Percentiles rank a stretch among this genome's conserved stretches.
Conservation (phyloP, 2,888 invertebrate genomes). For the Cylindroiulus punctatus region DNA sequence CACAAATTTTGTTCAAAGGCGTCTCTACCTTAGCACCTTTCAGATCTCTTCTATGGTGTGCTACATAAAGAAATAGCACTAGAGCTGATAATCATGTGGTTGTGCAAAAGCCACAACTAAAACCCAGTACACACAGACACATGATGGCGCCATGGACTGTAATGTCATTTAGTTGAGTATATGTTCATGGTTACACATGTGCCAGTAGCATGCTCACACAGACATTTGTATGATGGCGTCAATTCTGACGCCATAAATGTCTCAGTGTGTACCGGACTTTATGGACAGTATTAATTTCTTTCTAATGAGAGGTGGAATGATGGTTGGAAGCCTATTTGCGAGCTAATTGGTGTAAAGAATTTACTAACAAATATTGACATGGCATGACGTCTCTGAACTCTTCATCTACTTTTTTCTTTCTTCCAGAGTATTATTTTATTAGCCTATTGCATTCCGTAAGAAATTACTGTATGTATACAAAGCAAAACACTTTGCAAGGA, state of each 20-base stretch:
- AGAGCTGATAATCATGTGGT: background rate
- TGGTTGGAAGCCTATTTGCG: background rate
- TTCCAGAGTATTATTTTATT: background rate
- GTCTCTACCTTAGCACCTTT: constrained; percentile 5
- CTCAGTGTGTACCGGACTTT: too few species aligned
- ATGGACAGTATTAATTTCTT: background rate
- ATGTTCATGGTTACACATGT: too few species aligned
- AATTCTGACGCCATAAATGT: too few species aligned
- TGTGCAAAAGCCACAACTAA: background rate
- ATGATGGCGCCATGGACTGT: too few species aligned
- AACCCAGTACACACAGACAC: too few species aligned
- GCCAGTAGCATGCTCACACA: too few species aligned
- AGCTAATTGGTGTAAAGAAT: background rate
- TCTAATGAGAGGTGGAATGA: constrained; percentile 10
- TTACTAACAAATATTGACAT: background rate
- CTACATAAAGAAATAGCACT: background rate
- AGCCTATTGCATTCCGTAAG: background rate
- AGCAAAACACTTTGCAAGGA: background rate
- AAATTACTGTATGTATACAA: background rate
- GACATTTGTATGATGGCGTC: too few species aligned
- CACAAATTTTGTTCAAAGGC: background rate
- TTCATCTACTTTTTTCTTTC: background rate
- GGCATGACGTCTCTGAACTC: background rate
- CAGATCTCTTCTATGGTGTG: constrained; percentile 27
- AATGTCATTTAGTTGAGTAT: too few species aligned